These are phyloP conservation scores for Enteromius anoplus DNA, from an alignment of 2,797 vertebrate species.

Conservation along the genomic window DNA sequence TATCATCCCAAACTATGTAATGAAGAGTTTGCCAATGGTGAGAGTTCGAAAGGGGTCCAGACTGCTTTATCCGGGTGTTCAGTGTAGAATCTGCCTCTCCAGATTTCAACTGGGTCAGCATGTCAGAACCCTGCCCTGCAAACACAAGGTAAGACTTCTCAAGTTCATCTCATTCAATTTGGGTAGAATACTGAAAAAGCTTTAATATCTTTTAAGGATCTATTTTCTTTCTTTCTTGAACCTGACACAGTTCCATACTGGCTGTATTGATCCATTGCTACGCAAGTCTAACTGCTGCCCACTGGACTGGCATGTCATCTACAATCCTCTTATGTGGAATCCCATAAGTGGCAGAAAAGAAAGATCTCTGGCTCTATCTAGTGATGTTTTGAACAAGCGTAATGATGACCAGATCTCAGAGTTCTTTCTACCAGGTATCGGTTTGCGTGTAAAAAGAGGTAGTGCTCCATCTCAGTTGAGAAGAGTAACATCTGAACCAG, in stretches of 20 bases:
- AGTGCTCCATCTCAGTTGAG: slow-evolving; percentile 44
- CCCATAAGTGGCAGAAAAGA: slow-evolving; percentile 44
- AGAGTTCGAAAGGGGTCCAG: slow-evolving; percentile 68
- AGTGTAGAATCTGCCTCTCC: slow-evolving; percentile 79
- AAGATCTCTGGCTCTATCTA: slow-evolving; percentile 44
- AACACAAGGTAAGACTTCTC: slow-evolving; percentile 77
- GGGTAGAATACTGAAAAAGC: background rate
- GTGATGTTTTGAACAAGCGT: slow-evolving; percentile 22
- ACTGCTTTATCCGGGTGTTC: slow-evolving; percentile 74
- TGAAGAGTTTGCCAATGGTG: slow-evolving; percentile 66
- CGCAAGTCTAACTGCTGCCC: slow-evolving; percentile 73
- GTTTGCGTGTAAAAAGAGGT: slow-evolving; percentile 60
- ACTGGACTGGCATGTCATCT: slow-evolving; percentile 75
- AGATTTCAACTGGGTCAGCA: slow-evolving; percentile 70
- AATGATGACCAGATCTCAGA: slow-evolving; percentile 59
- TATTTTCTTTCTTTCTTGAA: slow-evolving; percentile 11
- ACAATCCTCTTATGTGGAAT: slow-evolving; percentile 72
- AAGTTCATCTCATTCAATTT: background rate
- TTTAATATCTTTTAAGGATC: background rate
- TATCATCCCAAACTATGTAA: slow-evolving; percentile 56
- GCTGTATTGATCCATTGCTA: slow-evolving; percentile 76
- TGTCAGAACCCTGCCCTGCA: slow-evolving; percentile 73
- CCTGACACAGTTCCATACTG: slow-evolving; percentile 75
- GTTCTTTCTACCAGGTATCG: slow-evolving; percentile 72
- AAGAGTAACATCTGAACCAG: slow-evolving; percentile 33